phyloP scores from a whole-genome alignment of 2,888 invertebrate species.

The Argyresthia goedartella region DNA sequence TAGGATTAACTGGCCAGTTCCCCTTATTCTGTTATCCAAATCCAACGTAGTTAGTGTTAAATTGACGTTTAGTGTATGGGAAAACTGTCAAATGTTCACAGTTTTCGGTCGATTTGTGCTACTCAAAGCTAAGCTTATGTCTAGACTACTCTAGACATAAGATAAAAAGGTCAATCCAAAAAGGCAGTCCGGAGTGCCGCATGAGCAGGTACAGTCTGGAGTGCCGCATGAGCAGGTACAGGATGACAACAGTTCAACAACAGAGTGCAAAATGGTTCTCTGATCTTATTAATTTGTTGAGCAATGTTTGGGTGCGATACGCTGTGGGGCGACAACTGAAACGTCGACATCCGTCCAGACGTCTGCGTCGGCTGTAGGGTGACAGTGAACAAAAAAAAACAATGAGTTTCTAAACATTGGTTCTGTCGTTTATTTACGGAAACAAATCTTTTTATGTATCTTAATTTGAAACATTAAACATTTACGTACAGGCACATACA shows the following conservation, averaged over 20 bases:
- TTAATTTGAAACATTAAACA: too few species aligned
- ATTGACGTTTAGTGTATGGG: too few species aligned
- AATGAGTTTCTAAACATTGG: background rate
- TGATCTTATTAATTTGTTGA: background rate
- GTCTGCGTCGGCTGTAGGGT: constrained; percentile 31
- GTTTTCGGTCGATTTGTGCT: too few species aligned
- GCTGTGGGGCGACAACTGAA: constrained; percentile 18
- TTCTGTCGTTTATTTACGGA: too few species aligned
- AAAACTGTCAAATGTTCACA: too few species aligned
- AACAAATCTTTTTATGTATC: too few species aligned
- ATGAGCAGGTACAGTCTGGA: background rate
- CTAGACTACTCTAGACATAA: too few species aligned
- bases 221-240: background rate
- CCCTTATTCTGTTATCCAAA: too few species aligned
- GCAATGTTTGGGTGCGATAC: constrained; percentile 25
- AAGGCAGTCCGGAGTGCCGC: background rate
- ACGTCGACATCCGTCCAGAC: constrained; percentile 59
- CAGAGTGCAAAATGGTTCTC: constrained; percentile 7
- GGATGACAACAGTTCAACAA: background rate
- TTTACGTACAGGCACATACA: too few species aligned
- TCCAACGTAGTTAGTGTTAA: too few species aligned
- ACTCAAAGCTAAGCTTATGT: too few species aligned
- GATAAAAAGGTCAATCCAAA: background rate
- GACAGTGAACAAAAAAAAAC: background rate
- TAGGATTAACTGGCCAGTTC: too few species aligned